Conservation (phyloP, 2,797 vertebrate genomes). For the Morelia viridis region DNA sequence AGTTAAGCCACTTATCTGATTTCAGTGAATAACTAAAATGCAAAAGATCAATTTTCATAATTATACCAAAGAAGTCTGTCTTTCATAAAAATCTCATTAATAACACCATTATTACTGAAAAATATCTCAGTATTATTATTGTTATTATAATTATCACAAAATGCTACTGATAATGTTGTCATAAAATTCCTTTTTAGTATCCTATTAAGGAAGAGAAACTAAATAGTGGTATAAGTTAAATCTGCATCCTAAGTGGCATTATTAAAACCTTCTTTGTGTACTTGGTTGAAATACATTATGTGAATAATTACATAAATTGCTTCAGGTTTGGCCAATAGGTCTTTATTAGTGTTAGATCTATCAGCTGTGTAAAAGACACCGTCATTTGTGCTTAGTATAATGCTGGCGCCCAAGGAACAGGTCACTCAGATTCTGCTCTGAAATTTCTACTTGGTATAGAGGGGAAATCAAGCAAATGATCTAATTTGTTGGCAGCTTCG, state of each 20-base stretch:
- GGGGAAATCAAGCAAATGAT: not conserved
- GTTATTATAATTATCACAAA: slow-evolving; percentile 86
- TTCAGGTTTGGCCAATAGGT: slow-evolving; percentile 72
- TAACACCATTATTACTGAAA: slow-evolving; percentile 84
- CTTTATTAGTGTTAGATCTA: slow-evolving; percentile 41
- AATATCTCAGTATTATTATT: slow-evolving; percentile 83
- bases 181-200: slow-evolving; percentile 79
- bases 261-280: slow-evolving; percentile 74
- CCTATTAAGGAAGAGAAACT: slow-evolving; percentile 79
- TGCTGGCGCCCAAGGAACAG: slow-evolving; percentile 35
- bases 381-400: not conserved
- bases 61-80: slow-evolving; percentile 84
- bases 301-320: slow-evolving; percentile 73
- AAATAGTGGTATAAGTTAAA: slow-evolving; percentile 80
- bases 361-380: not conserved
- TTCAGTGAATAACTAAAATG: slow-evolving; percentile 85
- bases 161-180: slow-evolving; percentile 83
- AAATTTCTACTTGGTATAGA: not conserved
- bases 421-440: slow-evolving; percentile 15
- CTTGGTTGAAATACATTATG: slow-evolving; percentile 75
- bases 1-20: slow-evolving; percentile 88
- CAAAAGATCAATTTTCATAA: slow-evolving; percentile 89
- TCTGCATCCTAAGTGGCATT: slow-evolving; percentile 76
- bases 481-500: not conserved
- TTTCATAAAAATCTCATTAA: slow-evolving; percentile 87